These are phyloP conservation scores for Drosophila acutilabella DNA, from an alignment of 2,888 invertebrate genomes.

Conservation along the genomic window DNA sequence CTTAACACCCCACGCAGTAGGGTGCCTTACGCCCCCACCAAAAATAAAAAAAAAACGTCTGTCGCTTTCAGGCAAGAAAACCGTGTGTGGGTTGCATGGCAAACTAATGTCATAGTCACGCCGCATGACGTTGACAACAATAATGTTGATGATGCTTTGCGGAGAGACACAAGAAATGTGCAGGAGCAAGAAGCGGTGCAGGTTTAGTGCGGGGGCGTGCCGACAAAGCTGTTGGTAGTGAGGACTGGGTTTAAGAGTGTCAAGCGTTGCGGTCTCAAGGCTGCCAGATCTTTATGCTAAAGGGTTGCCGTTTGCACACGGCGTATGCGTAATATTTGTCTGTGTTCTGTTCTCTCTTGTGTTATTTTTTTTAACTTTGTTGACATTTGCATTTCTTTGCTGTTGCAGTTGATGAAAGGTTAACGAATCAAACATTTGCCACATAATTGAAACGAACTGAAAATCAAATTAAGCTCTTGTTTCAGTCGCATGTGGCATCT, in stretches of 20 bases:
- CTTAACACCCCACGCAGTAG: background rate
- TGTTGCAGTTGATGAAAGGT: constrained; percentile 4
- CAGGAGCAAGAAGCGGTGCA: background rate
- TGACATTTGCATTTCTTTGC: constrained; percentile 63
- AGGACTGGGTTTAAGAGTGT: background rate
- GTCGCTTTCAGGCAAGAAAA: constrained; percentile 11
- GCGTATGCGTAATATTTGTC: constrained; percentile 45
- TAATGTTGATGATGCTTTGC: constrained; percentile 55
- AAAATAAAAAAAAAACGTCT: background rate
- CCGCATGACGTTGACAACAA: constrained; percentile 70
- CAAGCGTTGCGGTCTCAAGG: constrained; percentile 1
- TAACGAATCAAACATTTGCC: constrained; percentile 8
- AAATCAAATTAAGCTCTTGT: constrained; percentile 13
- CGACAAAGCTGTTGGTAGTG: background rate
- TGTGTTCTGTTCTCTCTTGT: constrained; percentile 26
- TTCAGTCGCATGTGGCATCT: background rate
- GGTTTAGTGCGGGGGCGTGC: background rate
- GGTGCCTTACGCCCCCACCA: background rate
- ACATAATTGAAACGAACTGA: constrained; percentile 11
- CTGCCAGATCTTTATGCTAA: background rate
- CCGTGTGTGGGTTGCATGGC: constrained; percentile 44
- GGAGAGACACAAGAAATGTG: background rate
- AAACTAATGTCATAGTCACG: constrained; percentile 76
- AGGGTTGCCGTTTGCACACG: constrained; percentile 14
- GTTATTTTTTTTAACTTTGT: too few species aligned